Evolutionary conservation across 2,888 invertebrate species (phyloP), one percentile per base, ranked within the genome.

Genomic region (Seira ritae): DNA sequence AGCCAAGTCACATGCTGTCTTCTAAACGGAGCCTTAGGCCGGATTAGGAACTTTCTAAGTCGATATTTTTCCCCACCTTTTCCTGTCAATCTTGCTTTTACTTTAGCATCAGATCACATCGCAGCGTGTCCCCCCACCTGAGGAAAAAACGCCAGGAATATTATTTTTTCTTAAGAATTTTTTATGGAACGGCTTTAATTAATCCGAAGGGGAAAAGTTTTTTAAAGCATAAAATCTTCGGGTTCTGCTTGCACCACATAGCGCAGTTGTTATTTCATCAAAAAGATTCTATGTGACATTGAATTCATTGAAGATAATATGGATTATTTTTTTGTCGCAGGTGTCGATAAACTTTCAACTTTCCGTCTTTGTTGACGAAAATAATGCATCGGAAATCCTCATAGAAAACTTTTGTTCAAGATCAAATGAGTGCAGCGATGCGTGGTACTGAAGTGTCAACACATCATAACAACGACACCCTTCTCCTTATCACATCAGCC

Each of bases 401-500:
- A 55, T 3, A 55, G 42, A 42, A n/a, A 17, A 60, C n/a, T 8
- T 42, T 42, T 4, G 60, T n/a, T 60, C 17, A 6, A 17, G 20
- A 20, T 78, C 42, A 20, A 55, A 42, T 50, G 79, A 67, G 73
- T 17, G 19, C 74, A 75, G 15, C 24, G 69, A 74, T 69, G 70
- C 80, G 37, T 80, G 37, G 24, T 62, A 60, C 46, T 70, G 42
- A 19, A 69, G 66, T 80, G 80, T 80, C 80, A 80, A 80, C 80
- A 80, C 80, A 68, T 80, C 80, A 80, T 69, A 80, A 80, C 74
- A 74, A 31, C 24, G 17, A 37, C 42, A 62, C 24, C 70, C 65
- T 62, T 67, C 55, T 42, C 66, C 19, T 62, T 62, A 31, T 31
- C 31, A 31, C 2, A 4, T 31, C 31, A 31, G 31, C n/a, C n/a